These are phyloP conservation scores for Paracyclopina nana DNA, from an alignment of 1,140 invertebrate species.

Conservation along the genomic window DNA sequence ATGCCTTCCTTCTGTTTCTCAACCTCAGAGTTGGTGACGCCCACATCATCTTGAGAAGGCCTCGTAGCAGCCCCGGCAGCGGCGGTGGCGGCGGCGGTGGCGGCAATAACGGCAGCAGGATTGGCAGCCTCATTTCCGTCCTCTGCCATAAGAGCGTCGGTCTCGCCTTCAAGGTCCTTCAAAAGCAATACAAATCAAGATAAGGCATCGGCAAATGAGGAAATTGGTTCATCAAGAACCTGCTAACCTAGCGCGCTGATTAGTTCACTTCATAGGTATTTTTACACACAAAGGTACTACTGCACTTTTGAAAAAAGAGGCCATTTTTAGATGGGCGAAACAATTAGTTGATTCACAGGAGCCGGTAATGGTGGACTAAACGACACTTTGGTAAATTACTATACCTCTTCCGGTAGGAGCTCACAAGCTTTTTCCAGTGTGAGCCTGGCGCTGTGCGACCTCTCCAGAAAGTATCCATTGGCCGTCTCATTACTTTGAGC, in stretches of 20 bases:
- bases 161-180: not conserved
- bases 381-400: no score
- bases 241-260: no score
- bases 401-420: conserved; percentile 56
- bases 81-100: not conserved
- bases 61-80: not conserved
- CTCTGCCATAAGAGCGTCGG: not conserved
- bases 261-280: not conserved
- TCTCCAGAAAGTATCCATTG: conserved; percentile 81
- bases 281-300: no score
- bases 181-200: not conserved
- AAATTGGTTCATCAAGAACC: not conserved
- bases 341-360: no score
- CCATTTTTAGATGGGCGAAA: no score
- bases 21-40: no score
- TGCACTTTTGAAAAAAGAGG: no score
- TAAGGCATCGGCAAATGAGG: not conserved
- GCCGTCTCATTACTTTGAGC: conserved; percentile 82
- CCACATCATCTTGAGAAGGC: no score
- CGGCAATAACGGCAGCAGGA: not conserved
- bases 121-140: not conserved
- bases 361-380: no score
- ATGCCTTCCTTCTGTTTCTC: no score
- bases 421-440: conserved; percentile 64
- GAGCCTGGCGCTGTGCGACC: conserved; percentile 75